phyloP scores from a whole-genome alignment of 92 coral and sea anemone genomes.

The Palythoa heliodiscus region DNA sequence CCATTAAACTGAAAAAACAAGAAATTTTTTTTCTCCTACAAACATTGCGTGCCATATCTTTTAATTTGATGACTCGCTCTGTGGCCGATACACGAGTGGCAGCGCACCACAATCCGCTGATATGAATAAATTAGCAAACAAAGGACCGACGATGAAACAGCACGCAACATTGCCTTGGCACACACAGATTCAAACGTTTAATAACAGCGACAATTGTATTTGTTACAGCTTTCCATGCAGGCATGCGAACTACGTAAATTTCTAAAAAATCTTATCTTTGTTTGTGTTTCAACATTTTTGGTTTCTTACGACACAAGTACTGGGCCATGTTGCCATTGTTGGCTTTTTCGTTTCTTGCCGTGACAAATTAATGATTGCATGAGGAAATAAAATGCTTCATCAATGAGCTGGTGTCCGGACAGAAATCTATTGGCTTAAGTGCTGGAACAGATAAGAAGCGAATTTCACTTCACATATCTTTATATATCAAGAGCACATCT shows the following conservation, averaged over 20 bases:
- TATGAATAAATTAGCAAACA: conserved; percentile 36
- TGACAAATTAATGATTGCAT: conserved; percentile 34
- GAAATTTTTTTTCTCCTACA: background rate
- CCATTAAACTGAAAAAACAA: background rate
- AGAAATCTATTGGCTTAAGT: conserved; percentile 14
- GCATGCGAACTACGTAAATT: background rate
- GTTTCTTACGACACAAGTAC: background rate
- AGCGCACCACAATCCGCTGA: background rate
- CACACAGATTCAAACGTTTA: background rate
- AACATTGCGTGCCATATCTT: conserved; percentile 31
- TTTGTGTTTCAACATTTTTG: background rate
- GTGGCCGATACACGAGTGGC: conserved; percentile 37
- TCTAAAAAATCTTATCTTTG: background rate
- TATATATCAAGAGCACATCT: conserved; percentile 8
- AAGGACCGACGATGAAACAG: conserved; percentile 10
- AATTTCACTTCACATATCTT: conserved; percentile 11
- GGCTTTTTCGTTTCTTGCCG: conserved; percentile 1
- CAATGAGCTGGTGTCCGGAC: conserved; percentile 1
- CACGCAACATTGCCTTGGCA: conserved; percentile 19
- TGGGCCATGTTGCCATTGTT: background rate
- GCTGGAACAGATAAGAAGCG: conserved; percentile 31
- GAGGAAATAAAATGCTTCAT: conserved; percentile 14
- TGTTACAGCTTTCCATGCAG: background rate
- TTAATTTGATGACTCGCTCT: background rate
- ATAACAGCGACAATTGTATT: background rate